Conservation (phyloP, 2,113 vertebrate genomes). For the Proteles cristata region DNA sequence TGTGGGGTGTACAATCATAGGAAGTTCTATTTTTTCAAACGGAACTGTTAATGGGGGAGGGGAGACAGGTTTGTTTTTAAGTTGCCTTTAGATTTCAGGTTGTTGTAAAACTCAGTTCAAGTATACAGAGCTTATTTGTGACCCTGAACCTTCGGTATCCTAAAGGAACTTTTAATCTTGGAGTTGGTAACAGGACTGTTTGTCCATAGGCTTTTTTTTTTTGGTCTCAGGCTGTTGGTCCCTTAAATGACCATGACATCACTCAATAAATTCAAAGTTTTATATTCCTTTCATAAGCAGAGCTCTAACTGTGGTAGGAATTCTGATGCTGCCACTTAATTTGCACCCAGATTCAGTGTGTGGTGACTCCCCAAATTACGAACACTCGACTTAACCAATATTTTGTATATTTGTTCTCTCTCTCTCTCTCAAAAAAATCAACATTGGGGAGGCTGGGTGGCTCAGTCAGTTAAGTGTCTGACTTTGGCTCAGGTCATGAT, state of each 20-base stretch:
- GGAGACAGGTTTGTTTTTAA: conserved; percentile 52
- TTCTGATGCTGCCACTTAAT: neutral
- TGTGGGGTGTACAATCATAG: conserved; percentile 57
- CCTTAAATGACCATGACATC: neutral
- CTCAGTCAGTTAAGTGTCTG: too few species aligned
- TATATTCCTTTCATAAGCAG: conserved; percentile 36
- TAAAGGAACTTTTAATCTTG: neutral
- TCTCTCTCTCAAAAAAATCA: too few species aligned
- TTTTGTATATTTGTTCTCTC: neutral
- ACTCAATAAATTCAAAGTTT: neutral
- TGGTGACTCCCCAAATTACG: neutral
- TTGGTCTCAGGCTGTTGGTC: neutral
- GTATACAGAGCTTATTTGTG: neutral
- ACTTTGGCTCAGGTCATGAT: too few species aligned
- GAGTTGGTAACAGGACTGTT: neutral
- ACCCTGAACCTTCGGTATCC: neutral
- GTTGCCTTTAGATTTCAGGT: conserved; percentile 44
- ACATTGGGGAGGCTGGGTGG: too few species aligned
- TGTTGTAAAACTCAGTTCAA: conserved; percentile 33
- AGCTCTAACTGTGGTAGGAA: neutral
- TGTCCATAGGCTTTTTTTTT: conserved; percentile 3
- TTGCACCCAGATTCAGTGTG: neutral
- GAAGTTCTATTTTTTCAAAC: conserved; percentile 71
- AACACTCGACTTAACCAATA: neutral
- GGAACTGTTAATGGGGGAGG: conserved; percentile 10